Base-by-base conservation (phyloP, 2,797 vertebrate species). In the Lepilemur septentrionalis region DNA sequence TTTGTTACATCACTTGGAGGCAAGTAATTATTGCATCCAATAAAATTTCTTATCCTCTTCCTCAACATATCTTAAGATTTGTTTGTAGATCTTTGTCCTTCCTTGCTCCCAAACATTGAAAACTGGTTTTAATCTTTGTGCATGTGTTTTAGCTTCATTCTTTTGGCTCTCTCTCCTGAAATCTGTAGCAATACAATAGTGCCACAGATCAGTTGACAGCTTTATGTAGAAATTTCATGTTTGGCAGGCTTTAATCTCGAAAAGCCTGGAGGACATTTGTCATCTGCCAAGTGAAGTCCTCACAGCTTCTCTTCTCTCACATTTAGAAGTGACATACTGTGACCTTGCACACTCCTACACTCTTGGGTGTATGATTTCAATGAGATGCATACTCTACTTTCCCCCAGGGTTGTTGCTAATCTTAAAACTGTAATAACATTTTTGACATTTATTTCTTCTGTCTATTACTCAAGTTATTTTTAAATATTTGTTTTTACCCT, bases 381-480 rank as follows among this genome's bases (percentile, higher is more conserved):
- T 89, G 14, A 38, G 35, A 82, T 50, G 11, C 7, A 65, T 79
- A 82, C 84, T 94, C 55, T 81, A 89, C 80, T 97, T 98, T 88
- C 69, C 65, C 57, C 5, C 2, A 3, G 32, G 46, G 83, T 55
- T 78, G 8, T 35, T 73, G 85, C 4, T 95, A 93, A 96, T 97
- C 12, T 50, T 89, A 90, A 96, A 69, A 93, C 65, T 82, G 57
- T 32, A 97, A 83, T 57, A 96, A 87, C 5, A 91, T 7, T 61
- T 57, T 93, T 92, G 94, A 76, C 79, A 81, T 85, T 96, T 63
- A 90, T 95, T 94, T 97, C 94, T 89, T 84, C 15, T 55, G 91
- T 63, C 32, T 92, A 83, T 97, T 96, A 83, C 41, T 96, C 63
- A 92, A 95, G 69, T 67, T 97, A 63, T 95, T 98, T 95, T 96